These are phyloP conservation scores for Drosophila sproati DNA, from an alignment of 1,140 invertebrate genomes.

Conservation along the genomic window DNA sequence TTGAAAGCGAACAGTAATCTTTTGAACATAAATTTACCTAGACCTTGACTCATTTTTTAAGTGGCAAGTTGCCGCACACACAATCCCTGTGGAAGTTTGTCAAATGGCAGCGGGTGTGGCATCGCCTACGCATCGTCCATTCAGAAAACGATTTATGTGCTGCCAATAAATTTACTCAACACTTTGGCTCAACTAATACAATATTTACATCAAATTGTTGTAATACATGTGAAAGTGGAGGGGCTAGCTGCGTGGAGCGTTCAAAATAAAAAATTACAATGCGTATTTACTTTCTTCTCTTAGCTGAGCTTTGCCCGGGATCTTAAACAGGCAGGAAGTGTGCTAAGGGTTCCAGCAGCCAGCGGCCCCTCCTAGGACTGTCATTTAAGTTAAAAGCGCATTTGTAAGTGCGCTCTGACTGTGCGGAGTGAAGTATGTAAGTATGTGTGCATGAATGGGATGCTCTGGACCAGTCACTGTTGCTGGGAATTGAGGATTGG, in stretches of 20 bases:
- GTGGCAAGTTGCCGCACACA: conserved; percentile 31
- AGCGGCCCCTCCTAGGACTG: conserved; percentile 46
- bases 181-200: conserved; percentile 77
- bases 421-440: conserved; percentile 10
- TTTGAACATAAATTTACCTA: conserved; percentile 49
- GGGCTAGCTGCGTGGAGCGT: not conserved
- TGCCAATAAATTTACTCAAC: conserved; percentile 80
- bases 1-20: not conserved
- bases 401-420: conserved; percentile 62
- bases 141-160: conserved; percentile 71
- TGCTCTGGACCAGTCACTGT: conserved; percentile 17
- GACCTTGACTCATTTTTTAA: conserved; percentile 60
- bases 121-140: conserved; percentile 35
- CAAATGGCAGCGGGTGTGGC: conserved; percentile 18
- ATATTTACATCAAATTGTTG: conserved; percentile 79
- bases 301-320: conserved; percentile 3
- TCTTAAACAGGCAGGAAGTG: not conserved
- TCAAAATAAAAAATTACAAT: conserved; percentile 65
- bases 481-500: conserved; percentile 22
- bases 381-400: conserved; percentile 81
- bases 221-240: conserved; percentile 20
- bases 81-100: not conserved
- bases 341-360: conserved; percentile 7
- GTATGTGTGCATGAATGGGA: conserved; percentile 6
- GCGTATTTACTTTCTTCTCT: conserved; percentile 52